These are phyloP conservation scores for Connochaetes taurinus DNA, from an alignment of 2,113 vertebrate species.

Conservation along the genomic window DNA sequence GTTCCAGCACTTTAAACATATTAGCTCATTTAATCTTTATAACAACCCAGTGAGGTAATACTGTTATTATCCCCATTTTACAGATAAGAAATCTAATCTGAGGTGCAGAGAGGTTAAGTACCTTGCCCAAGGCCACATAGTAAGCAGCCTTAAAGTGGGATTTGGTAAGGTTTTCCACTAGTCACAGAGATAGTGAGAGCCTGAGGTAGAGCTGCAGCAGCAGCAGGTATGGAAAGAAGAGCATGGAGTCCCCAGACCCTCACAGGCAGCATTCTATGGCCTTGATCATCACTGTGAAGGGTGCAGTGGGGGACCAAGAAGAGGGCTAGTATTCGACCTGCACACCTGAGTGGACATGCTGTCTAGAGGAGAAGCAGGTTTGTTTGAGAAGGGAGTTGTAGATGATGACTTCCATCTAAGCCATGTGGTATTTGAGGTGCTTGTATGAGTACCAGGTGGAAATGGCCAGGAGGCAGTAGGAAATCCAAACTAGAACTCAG, in stretches of 20 bases:
- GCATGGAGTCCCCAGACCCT: background rate
- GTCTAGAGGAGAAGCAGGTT: background rate
- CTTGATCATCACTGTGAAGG: background rate
- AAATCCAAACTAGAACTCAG: background rate
- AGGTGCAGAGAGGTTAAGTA: background rate
- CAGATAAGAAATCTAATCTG: background rate
- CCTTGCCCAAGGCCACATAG: background rate
- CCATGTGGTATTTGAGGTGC: background rate
- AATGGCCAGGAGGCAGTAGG: background rate
- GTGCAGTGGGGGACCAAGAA: background rate
- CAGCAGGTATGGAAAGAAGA: background rate
- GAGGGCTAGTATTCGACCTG: background rate
- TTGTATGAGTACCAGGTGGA: background rate
- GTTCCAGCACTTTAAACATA: background rate
- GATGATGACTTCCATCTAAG: background rate
- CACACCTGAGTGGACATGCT: background rate
- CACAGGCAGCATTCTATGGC: background rate
- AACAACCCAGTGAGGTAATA: background rate
- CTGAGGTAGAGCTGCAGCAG: background rate
- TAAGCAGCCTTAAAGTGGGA: background rate
- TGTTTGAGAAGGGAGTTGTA: background rate
- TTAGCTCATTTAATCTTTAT: background rate
- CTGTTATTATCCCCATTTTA: background rate
- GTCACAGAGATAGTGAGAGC: background rate
- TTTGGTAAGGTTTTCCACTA: background rate